These are phyloP conservation scores for Trachelus iudaicus DNA, from an alignment of 2,888 invertebrate species.

Conservation along the genomic window DNA sequence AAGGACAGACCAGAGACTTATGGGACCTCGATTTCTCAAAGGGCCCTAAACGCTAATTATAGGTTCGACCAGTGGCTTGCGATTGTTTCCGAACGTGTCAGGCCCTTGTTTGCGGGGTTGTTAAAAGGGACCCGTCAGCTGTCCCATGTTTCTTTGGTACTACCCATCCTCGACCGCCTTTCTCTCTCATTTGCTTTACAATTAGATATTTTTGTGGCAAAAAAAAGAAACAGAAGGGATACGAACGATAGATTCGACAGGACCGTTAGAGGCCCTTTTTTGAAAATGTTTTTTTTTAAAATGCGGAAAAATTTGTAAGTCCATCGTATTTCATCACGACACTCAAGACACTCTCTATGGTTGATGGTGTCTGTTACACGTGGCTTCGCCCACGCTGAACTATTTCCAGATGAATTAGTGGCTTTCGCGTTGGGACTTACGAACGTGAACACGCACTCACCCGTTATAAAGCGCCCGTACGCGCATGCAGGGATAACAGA, in stretches of 20 bases:
- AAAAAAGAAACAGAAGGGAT: background rate
- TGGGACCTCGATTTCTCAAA: slow-evolving; percentile 37
- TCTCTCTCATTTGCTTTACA: background rate
- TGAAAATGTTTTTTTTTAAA: background rate
- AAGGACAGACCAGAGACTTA: slow-evolving; percentile 35
- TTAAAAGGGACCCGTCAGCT: slow-evolving; percentile 37
- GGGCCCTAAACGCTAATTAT: slow-evolving; percentile 55
- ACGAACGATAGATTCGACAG: background rate
- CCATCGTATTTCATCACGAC: background rate
- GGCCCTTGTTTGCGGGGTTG: slow-evolving; percentile 57
- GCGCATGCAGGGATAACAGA: background rate
- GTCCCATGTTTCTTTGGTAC: background rate
- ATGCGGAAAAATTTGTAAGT: background rate
- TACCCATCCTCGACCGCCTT: background rate
- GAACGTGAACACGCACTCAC: background rate
- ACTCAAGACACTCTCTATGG: background rate
- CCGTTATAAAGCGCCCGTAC: background rate
- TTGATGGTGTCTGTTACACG: slow-evolving; percentile 4
- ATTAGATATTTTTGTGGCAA: background rate
- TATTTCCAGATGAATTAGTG: slow-evolving; percentile 22
- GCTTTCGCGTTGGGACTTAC: slow-evolving; percentile 1
- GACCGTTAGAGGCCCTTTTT: background rate
- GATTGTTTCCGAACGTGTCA: slow-evolving; percentile 56
- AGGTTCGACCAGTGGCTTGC: slow-evolving; percentile 44
- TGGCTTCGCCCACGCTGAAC: slow-evolving; percentile 17